Conservation (phyloP, 2,888 invertebrate species). For the Spodoptera exigua region DNA sequence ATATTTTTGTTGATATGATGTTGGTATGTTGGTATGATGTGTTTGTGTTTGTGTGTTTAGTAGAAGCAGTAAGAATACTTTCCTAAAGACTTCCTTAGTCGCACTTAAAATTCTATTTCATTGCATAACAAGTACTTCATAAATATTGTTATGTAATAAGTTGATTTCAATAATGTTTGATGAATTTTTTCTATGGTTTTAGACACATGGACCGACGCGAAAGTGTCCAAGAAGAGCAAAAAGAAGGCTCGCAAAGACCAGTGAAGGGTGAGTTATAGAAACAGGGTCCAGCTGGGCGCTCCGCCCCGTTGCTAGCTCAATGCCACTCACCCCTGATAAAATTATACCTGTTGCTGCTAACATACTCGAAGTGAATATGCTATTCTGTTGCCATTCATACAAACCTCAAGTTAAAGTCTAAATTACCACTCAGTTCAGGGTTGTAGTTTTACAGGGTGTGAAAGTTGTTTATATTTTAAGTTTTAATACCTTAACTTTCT, state of each 20-base stretch:
- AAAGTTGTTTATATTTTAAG: slow-evolving; percentile 77
- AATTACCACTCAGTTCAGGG: slow-evolving; percentile 62
- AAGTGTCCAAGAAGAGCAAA: slow-evolving; percentile 92
- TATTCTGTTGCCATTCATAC: slow-evolving; percentile 56
- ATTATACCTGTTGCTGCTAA: slow-evolving; percentile 63
- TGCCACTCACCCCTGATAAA: slow-evolving; percentile 79
- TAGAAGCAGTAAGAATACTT: no score
- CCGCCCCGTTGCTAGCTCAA: slow-evolving; percentile 81
- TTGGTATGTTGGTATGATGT: no score
- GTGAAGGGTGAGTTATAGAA: slow-evolving; percentile 81
- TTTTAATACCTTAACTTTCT: slow-evolving; percentile 76
- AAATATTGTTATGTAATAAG: slow-evolving; percentile 12
- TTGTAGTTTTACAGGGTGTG: slow-evolving; percentile 86
- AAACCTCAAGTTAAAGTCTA: slow-evolving; percentile 49
- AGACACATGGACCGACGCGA: slow-evolving; percentile 94
- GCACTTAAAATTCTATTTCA: no score
- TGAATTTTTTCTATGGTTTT: slow-evolving; percentile 59
- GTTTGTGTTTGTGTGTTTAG: no score
- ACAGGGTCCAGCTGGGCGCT: slow-evolving; percentile 70
- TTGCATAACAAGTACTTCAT: no score
- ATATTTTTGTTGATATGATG: no score
- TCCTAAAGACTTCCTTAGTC: no score
- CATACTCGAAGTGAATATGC: slow-evolving; percentile 50
- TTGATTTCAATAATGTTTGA: slow-evolving; percentile 14
- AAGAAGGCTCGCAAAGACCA: slow-evolving; percentile 93